Percentiles rank a stretch among this genome's conserved stretches.
Evolutionary conservation across 2,888 invertebrate species (phyloP).

Genomic region (Dromius quadrimaculatus): DNA sequence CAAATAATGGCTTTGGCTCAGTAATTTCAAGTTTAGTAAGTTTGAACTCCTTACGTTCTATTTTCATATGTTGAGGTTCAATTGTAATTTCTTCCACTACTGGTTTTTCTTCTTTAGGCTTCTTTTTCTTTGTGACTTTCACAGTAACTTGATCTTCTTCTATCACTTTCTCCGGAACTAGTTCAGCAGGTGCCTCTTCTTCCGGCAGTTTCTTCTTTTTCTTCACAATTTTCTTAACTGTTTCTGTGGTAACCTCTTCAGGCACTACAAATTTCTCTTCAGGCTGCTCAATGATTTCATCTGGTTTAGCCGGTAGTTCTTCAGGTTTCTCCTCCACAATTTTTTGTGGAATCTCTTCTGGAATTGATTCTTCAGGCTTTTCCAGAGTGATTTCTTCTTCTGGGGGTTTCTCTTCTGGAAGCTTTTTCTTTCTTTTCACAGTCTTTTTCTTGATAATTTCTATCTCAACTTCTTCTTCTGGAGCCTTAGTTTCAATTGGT

Average conservation of each 20-base stretch:
- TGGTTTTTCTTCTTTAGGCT: constrained; percentile 59
- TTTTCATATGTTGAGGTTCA: constrained; percentile 68
- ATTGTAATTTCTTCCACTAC: constrained; percentile 56
- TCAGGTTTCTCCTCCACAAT: constrained; percentile 62
- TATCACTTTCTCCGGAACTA: constrained; percentile 24
- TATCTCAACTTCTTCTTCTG: constrained; percentile 56
- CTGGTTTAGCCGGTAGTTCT: constrained; percentile 64
- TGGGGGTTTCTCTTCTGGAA: constrained; percentile 42
- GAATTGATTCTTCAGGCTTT: constrained; percentile 55
- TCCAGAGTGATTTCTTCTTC: constrained; percentile 56
- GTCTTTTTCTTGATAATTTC: constrained; percentile 56
- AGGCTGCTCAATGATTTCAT: constrained; percentile 62
- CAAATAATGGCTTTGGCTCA: constrained; percentile 70
- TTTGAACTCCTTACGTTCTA: constrained; percentile 71
- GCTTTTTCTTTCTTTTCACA: constrained; percentile 50
- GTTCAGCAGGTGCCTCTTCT: constrained; percentile 57
- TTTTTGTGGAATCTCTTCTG: constrained; percentile 57
- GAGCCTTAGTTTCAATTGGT: constrained; percentile 53
- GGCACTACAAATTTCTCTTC: constrained; percentile 63
- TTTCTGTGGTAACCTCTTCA: constrained; percentile 59
- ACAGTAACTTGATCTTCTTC: constrained; percentile 58
- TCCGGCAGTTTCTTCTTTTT: constrained; percentile 60
- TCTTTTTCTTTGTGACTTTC: constrained; percentile 57
- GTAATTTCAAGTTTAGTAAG: constrained; percentile 71
- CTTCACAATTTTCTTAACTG: constrained; percentile 60